Conservation (phyloP, 2,113 vertebrate genomes). For the Hippocampus comes region DNA sequence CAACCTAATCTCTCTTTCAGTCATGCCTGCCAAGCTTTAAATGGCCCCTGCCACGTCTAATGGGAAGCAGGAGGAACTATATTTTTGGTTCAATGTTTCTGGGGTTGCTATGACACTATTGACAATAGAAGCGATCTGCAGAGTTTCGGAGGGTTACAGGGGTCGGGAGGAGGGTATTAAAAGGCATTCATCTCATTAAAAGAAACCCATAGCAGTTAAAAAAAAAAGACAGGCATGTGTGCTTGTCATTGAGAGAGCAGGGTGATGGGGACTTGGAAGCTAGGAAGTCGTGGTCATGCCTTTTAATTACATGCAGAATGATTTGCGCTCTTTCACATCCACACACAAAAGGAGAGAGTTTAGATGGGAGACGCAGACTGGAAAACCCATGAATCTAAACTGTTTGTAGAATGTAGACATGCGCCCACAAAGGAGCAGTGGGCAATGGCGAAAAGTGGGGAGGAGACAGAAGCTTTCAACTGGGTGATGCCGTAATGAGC, state of each 20-base stretch:
- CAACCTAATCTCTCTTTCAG: not conserved
- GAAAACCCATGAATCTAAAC: not conserved
- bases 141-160: conserved; percentile 23
- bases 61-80: conserved; percentile 25
- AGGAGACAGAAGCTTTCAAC: conserved; percentile 5
- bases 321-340: conserved; percentile 16
- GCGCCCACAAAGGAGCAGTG: not conserved
- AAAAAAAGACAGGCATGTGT: conserved; percentile 31
- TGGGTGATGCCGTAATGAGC: conserved; percentile 32
- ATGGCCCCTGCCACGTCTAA: not conserved
- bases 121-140: conserved; percentile 54
- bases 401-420: not conserved
- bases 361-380: conserved; percentile 17
- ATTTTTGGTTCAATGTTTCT: conserved; percentile 59
- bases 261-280: not conserved
- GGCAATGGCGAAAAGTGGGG: not conserved
- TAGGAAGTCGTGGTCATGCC: conserved; percentile 52
- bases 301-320: conserved; percentile 39
- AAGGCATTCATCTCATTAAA: conserved; percentile 35
- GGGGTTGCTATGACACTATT: conserved; percentile 64
- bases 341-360: not conserved
- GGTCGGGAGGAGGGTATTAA: conserved; percentile 18
- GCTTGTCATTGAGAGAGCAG: conserved; percentile 2
- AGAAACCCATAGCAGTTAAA: conserved; percentile 31
- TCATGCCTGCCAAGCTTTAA: not conserved